Conservation (phyloP, 2,888 invertebrate genomes). For the Nemotelus nigrinus region DNA sequence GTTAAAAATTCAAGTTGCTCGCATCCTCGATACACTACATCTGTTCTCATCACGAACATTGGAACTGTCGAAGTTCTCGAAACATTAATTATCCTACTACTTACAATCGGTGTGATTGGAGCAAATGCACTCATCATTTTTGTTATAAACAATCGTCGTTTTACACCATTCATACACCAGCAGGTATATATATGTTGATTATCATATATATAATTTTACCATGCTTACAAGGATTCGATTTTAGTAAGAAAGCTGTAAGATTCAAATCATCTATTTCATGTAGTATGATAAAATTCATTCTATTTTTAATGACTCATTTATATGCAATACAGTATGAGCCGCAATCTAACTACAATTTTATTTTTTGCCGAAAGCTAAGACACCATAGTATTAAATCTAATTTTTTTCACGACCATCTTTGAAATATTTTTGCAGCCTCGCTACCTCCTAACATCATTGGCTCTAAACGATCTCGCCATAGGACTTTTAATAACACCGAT, state of each 20-base stretch:
- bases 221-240: no score
- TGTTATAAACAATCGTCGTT: conserved; percentile 84
- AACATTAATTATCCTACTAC: conserved; percentile 78
- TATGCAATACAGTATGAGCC: no score
- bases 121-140: conserved; percentile 84
- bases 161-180: conserved; percentile 86
- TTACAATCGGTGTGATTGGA: conserved; percentile 81
- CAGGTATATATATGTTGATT: conserved; percentile 71
- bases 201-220: background rate
- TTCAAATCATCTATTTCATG: no score
- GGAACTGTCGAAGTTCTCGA: conserved; percentile 79
- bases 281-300: background rate
- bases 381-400: no score
- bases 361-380: no score
- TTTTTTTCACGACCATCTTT: no score
- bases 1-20: conserved; percentile 86
- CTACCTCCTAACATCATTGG: conserved; percentile 86
- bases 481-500: conserved; percentile 88
- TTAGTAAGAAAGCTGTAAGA: no score
- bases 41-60: conserved; percentile 72
- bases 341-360: no score
- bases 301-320: background rate
- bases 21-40: conserved; percentile 72
- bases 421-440: conserved; percentile 72
- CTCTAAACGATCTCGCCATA: conserved; percentile 87